Conservation (phyloP, 2,888 invertebrate genomes). For the Oxyteleia sp. region DNA sequence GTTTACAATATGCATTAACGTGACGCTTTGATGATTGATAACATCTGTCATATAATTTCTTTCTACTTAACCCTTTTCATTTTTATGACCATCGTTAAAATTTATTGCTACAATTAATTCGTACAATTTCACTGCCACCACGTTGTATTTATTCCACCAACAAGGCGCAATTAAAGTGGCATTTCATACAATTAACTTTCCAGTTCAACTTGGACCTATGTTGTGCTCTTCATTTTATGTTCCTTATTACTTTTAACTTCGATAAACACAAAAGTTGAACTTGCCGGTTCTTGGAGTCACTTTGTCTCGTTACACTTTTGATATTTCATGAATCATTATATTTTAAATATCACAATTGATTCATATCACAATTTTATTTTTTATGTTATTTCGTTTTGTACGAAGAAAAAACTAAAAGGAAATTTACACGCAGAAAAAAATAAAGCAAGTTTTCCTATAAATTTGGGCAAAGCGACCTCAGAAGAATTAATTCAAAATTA, state of each 20-base stretch:
- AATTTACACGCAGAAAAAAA: too few relatives aligned
- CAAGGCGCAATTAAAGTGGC: slow-evolving; percentile 67
- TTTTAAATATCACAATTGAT: too few relatives aligned
- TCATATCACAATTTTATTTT: too few relatives aligned
- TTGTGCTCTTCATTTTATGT: slow-evolving; percentile 16
- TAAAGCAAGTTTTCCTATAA: too few relatives aligned
- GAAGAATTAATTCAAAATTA: too few relatives aligned
- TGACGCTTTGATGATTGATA: slow-evolving; percentile 31
- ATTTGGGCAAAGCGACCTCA: too few relatives aligned
- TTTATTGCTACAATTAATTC: slow-evolving; percentile 70
- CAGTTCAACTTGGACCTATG: slow-evolving; percentile 42
- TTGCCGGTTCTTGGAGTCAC: too few relatives aligned
- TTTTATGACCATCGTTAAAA: slow-evolving; percentile 67
- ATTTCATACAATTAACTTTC: slow-evolving; percentile 69
- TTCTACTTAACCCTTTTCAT: slow-evolving; percentile 69
- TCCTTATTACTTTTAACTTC: slow-evolving; percentile 13
- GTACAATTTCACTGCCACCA: slow-evolving; percentile 64
- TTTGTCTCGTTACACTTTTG: too few relatives aligned
- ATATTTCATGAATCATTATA: too few relatives aligned
- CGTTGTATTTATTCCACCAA: slow-evolving; percentile 60
- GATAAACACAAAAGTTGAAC: slow-evolving; percentile 21
- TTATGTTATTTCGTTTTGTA: too few relatives aligned
- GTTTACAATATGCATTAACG: background rate
- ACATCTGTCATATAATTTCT: slow-evolving; percentile 58
- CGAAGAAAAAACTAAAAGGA: too few relatives aligned